A percentile compares a stretch with the other conserved stretches of the same genome.
Conservation (phyloP, 1,140 invertebrate genomes). For the Papilio machaon region DNA sequence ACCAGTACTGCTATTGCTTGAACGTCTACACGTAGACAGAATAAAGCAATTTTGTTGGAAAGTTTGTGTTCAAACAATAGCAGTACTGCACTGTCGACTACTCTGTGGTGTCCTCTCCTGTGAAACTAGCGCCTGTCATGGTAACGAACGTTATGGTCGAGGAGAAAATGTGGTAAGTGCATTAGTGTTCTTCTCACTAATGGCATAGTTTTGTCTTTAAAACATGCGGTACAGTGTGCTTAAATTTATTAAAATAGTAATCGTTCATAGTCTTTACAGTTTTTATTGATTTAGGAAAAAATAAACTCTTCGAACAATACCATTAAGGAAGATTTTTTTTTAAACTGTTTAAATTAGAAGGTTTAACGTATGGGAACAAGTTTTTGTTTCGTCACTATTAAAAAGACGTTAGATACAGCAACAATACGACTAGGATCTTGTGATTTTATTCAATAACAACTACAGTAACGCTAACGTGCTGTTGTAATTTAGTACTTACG, state of each 20-base stretch:
- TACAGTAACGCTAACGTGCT: too few species aligned
- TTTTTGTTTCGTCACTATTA: too few species aligned
- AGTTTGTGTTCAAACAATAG: background rate
- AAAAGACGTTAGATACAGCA: too few species aligned
- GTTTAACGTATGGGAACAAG: too few species aligned
- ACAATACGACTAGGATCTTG: too few species aligned
- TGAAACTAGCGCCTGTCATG: conserved; percentile 17
- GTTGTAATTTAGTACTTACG: too few species aligned
- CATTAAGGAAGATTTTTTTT: too few species aligned
- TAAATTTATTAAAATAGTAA: background rate
- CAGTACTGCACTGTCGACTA: background rate
- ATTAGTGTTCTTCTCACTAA: conserved; percentile 25
- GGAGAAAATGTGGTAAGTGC: conserved; percentile 19
- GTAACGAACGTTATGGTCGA: conserved; percentile 10
- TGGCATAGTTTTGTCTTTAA: conserved; percentile 6
- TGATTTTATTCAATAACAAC: too few species aligned
- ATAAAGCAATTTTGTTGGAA: too few species aligned
- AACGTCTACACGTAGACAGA: background rate
- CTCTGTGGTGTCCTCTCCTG: background rate
- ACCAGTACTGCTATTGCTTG: background rate
- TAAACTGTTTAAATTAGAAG: too few species aligned
- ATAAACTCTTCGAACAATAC: too few species aligned
- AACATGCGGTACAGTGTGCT: background rate
- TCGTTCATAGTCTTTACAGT: background rate
- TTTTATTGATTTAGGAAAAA: background rate